Conservation (phyloP, 2,888 invertebrate genomes). For the Protodeltote pygarga region DNA sequence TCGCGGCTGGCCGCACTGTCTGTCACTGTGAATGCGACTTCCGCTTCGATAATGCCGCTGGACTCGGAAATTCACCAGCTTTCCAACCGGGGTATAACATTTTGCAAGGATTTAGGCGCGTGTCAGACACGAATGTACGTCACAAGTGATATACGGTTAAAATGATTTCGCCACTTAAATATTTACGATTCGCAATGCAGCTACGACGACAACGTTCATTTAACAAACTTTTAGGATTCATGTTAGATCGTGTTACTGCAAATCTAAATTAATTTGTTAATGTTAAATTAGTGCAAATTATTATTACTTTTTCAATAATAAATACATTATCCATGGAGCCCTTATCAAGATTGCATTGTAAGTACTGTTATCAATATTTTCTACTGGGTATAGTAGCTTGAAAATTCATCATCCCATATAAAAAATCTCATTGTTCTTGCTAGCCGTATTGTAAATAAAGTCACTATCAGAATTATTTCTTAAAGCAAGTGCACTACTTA, state of each 20-base stretch:
- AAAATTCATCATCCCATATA: too few species aligned
- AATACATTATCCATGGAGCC: too few species aligned
- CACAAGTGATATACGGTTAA: constrained; percentile 12
- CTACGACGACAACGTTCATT: not conserved
- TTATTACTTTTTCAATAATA: too few species aligned
- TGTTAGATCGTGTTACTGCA: not conserved
- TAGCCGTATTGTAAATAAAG: too few species aligned
- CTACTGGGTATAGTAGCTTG: too few species aligned
- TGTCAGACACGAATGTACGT: constrained; percentile 12
- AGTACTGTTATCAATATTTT: too few species aligned
- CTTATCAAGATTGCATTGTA: too few species aligned
- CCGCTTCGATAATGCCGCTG: constrained; percentile 34
- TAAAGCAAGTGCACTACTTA: too few species aligned
- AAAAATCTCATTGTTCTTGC: too few species aligned
- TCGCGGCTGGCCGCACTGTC: constrained; percentile 47
- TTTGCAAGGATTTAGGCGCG: constrained; percentile 28
- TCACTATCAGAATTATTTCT: too few species aligned
- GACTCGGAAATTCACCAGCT: constrained; percentile 28
- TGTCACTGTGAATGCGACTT: constrained; percentile 51
- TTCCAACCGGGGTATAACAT: constrained; percentile 16
- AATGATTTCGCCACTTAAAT: constrained; percentile 4
- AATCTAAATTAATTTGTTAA: constrained; percentile 1
- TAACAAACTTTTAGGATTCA: not conserved
- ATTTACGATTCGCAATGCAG: not conserved
- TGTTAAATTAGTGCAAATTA: too few species aligned